Evolutionary conservation across 2,797 vertebrate species (phyloP), one percentile per base, ranked within the genome.

Genomic region (Alca torda): DNA sequence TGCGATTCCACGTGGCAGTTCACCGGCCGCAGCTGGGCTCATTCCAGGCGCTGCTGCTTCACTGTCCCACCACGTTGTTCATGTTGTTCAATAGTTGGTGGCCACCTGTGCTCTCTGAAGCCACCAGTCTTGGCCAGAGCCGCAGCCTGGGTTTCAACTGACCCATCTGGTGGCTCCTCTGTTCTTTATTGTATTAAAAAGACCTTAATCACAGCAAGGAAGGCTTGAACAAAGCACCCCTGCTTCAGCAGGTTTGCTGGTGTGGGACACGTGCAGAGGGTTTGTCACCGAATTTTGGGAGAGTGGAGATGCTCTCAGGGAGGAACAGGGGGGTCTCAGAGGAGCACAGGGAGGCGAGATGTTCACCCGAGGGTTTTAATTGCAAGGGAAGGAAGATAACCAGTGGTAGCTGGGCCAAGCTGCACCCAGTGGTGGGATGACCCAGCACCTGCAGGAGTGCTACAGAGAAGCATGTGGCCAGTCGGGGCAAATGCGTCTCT

Each of bases 1-100:
- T 46, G 54, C 0, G 7, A 13, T 26, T 64, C 41, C 12, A 1
- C 0, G 0, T 31, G 51, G 1, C 16, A 33, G 2, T 50, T 74
- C 41, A 25, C 10, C 5, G 3, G 35, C 20, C 1, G 2, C 8
- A 35, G 39, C 51, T 53, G 48, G 53, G n/a, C 18, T 81, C 53
- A 7, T 0, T 51, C 41, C 54, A 59, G 50, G 9, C n/a, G 46
- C 37, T 63, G 11, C n/a, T 15, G 10, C 13, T 31, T 41, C 45
- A 70, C 23, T 41, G 35, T 68, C 20, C 46, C 54, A 50, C 54
- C 79, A 69, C 37, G 37, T 37, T 37, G 37, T 37, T 37, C 50
- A 57, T 1, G 0, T 26, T 16, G 18, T 28, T 50, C 68, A 26
- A 7, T 1, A n/a, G 15, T 14, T 43, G 50, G 20, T 50, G 30